Conservation (phyloP, 2,797 vertebrate species). For the Enteromius unitaeniatus region DNA sequence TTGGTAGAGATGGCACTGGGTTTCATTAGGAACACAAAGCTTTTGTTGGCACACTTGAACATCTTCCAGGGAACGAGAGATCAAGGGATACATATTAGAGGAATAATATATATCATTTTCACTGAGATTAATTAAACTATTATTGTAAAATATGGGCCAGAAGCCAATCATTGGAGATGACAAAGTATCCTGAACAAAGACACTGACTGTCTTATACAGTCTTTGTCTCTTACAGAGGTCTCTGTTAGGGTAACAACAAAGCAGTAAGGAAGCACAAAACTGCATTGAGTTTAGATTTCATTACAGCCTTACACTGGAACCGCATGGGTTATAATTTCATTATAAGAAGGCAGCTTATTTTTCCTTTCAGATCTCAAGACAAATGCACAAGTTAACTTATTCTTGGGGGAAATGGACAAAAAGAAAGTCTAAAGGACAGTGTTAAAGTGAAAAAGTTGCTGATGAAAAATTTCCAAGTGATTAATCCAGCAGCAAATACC, state of each 20-base stretch:
- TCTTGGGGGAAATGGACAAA: background rate
- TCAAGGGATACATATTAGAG: slow-evolving; percentile 26
- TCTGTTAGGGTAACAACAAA: slow-evolving; percentile 2
- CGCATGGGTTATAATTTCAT: background rate
- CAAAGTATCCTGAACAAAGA: slow-evolving; percentile 22
- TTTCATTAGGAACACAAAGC: slow-evolving; percentile 33
- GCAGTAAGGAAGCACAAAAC: background rate
- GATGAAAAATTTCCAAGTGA: background rate
- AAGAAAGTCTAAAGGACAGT: slow-evolving; percentile 15
- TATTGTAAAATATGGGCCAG: background rate
- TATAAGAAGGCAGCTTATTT: background rate
- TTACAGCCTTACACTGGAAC: background rate
- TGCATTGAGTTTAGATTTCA: background rate
- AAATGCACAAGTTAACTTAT: background rate
- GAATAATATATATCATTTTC: slow-evolving; percentile 44
- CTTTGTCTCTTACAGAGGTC: background rate
- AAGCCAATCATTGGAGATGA: slow-evolving; percentile 1
- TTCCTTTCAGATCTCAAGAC: background rate
- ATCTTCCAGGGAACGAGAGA: slow-evolving; percentile 22
- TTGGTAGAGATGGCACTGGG: slow-evolving; percentile 2
- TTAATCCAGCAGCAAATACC: slow-evolving; percentile 4
- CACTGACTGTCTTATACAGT: background rate
- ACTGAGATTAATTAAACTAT: slow-evolving; percentile 16
- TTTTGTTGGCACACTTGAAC: slow-evolving; percentile 44
- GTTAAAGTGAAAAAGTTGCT: background rate